A percentile compares a stretch with the other conserved stretches of the same genome.
These are phyloP conservation scores for Sebastes nivosus DNA, from an alignment of 2,797 vertebrate species.

Conservation along the genomic window DNA sequence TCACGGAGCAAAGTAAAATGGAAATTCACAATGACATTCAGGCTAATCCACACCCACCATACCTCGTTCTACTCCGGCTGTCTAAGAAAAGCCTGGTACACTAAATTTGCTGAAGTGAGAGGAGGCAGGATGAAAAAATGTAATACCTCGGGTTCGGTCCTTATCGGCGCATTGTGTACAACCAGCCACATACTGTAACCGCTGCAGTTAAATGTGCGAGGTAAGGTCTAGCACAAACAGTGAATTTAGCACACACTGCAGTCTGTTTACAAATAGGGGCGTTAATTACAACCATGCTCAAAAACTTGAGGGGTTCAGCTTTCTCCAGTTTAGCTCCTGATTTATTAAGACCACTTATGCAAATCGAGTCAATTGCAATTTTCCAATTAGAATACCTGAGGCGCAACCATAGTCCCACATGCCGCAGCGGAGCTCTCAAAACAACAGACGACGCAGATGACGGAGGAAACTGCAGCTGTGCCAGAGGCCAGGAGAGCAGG, in stretches of 20 bases:
- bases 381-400: conserved; percentile 78
- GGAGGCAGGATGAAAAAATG: conserved; percentile 46
- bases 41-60: conserved; percentile 86
- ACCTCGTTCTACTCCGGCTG: conserved; percentile 59
- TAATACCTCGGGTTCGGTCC: conserved; percentile 42
- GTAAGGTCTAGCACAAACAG: conserved; percentile 18
- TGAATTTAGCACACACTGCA: conserved; percentile 16
- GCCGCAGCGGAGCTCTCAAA: conserved; percentile 51
- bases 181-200: conserved; percentile 30
- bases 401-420: conserved; percentile 59
- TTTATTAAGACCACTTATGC: conserved; percentile 80
- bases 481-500: conserved; percentile 60
- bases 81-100: conserved; percentile 67
- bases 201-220: conserved; percentile 43
- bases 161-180: conserved; percentile 49
- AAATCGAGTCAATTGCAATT: conserved; percentile 76
- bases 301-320: conserved; percentile 55
- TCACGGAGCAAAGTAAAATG: conserved; percentile 48
- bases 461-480: conserved; percentile 53
- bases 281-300: conserved; percentile 51
- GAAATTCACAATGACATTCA: conserved; percentile 70
- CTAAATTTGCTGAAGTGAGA: conserved; percentile 68
- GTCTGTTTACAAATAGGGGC: conserved; percentile 38
- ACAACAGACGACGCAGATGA: conserved; percentile 65
- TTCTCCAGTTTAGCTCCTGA: conserved; percentile 67